These are phyloP conservation scores for Aratinga solstitialis DNA, from an alignment of 2,797 vertebrate genomes.

Conservation along the genomic window DNA sequence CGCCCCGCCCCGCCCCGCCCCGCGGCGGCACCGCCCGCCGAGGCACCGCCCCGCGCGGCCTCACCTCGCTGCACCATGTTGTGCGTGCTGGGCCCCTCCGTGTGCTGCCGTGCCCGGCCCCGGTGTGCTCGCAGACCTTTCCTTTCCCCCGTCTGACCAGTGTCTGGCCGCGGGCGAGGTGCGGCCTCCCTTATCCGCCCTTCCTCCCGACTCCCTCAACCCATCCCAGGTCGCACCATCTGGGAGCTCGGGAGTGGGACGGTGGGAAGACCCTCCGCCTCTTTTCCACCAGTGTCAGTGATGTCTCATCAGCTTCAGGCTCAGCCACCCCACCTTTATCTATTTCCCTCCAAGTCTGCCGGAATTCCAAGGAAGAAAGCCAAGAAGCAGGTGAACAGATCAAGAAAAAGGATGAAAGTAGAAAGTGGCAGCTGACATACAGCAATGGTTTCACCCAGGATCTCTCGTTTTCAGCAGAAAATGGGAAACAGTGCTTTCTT, in stretches of 20 bases:
- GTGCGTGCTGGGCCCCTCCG: rapidly evolving
- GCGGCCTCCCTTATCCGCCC: too few relatives aligned
- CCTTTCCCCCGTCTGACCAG: background rate
- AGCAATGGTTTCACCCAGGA: background rate
- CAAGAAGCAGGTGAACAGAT: background rate
- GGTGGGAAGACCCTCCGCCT: background rate
- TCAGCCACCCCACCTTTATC: rapidly evolving
- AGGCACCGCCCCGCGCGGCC: background rate
- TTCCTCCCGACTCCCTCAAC: too few relatives aligned
- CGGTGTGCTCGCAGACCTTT: rapidly evolving
- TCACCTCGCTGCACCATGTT: background rate
- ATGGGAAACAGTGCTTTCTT: background rate
- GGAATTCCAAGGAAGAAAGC: background rate
- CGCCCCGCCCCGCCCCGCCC: too few relatives aligned
- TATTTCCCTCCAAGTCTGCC: rapidly evolving
- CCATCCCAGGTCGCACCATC: background rate
- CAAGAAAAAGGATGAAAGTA: background rate
- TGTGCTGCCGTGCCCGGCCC: rapidly evolving
- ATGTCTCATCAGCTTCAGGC: background rate
- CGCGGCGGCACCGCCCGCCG: background rate
- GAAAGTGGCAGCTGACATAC: background rate
- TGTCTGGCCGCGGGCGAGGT: background rate
- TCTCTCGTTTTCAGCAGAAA: background rate
- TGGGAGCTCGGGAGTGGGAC: background rate
- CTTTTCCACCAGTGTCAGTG: rapidly evolving